Percentiles rank a stretch among this genome's conserved stretches.
These are phyloP conservation scores for Scaeva pyrastri DNA, from an alignment of 2,888 invertebrate genomes.

Conservation along the genomic window DNA sequence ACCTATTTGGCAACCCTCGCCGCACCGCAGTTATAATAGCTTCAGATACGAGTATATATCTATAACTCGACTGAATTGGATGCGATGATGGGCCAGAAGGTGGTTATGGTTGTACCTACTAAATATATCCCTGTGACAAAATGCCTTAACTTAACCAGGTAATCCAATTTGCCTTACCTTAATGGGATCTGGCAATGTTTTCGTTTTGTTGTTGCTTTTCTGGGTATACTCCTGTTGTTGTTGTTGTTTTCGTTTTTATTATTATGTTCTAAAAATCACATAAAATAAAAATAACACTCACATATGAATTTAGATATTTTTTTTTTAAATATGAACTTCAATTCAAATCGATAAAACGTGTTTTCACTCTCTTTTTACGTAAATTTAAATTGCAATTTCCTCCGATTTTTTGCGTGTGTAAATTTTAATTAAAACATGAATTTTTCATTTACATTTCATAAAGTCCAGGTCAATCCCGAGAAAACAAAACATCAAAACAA, in stretches of 20 bases:
- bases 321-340: slow-evolving; percentile 30
- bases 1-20: neutral
- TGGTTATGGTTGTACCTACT: slow-evolving; percentile 11
- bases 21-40: neutral
- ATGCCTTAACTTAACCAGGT: slow-evolving; percentile 65
- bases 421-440: slow-evolving; percentile 24
- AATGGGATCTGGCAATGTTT: slow-evolving; percentile 41
- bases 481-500: slow-evolving; percentile 26
- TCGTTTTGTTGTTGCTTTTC: slow-evolving; percentile 11
- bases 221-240: slow-evolving; percentile 16
- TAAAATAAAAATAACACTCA: slow-evolving; percentile 41
- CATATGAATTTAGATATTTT: too few species aligned
- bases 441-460: neutral
- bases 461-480: slow-evolving; percentile 30
- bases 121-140: slow-evolving; percentile 61
- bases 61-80: neutral
- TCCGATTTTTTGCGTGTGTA: neutral
- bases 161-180: slow-evolving; percentile 75
- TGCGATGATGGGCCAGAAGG: slow-evolving; percentile 1
- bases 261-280: slow-evolving; percentile 45
- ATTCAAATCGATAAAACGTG: slow-evolving; percentile 5
- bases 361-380: slow-evolving; percentile 32
- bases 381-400: neutral
- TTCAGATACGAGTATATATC: neutral
- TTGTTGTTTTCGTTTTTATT: slow-evolving; percentile 21